A percentile compares a stretch with the other conserved stretches of the same genome.
phyloP scores from a whole-genome alignment of 2,797 vertebrate genomes.

The Tauraco hartlaubi region DNA sequence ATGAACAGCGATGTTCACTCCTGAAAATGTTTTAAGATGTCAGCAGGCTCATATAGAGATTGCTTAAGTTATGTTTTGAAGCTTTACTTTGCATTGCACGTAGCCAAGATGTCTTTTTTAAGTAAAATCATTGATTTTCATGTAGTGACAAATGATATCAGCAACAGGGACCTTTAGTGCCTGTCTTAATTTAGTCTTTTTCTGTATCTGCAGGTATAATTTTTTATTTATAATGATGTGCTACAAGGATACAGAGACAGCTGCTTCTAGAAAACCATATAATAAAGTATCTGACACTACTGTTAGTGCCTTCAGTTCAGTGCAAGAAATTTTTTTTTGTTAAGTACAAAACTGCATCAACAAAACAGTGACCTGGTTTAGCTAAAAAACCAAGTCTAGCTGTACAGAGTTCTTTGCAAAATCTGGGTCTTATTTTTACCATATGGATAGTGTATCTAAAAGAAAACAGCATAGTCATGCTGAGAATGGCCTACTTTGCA shows the following conservation, averaged over 20 bases:
- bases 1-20: not conserved
- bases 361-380: slow-evolving; percentile 17
- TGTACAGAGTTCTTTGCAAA: not conserved
- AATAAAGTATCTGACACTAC: not conserved
- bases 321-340: not conserved
- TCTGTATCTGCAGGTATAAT: not conserved
- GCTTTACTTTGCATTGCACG: not conserved
- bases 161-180: not conserved
- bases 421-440: slow-evolving; percentile 15
- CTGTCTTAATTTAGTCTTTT: not conserved
- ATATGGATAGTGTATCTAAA: not conserved
- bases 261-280: not conserved
- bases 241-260: not conserved
- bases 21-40: not conserved
- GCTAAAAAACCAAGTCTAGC: not conserved
- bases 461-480: slow-evolving; percentile 29
- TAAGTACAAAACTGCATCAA: not conserved
- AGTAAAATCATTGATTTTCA: not conserved
- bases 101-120: not conserved
- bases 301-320: not conserved
- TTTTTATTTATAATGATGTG: not conserved
- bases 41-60: not conserved
- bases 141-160: not conserved
- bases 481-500: slow-evolving; percentile 27
- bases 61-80: not conserved